A percentile compares a stretch with the other conserved stretches of the same genome.
phyloP scores from a whole-genome alignment of 1,140 invertebrate species.

The Drosophila subobscura region DNA sequence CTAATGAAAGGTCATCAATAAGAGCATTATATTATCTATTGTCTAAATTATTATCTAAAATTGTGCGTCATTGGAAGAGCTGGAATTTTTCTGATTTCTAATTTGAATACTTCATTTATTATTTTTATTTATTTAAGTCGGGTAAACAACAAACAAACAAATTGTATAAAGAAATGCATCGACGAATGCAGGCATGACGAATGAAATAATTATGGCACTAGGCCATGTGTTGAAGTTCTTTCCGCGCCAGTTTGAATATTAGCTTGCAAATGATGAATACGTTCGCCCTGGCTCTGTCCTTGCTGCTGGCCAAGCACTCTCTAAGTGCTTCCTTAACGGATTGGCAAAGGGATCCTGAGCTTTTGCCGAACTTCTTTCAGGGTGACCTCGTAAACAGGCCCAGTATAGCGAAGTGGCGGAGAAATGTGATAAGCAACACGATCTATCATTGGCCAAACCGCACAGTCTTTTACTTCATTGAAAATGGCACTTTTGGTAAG shows the following conservation, averaged over 20 bases:
- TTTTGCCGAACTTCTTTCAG: constrained; percentile 17
- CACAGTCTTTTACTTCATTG: constrained; percentile 86
- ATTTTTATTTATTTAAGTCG: too few species aligned
- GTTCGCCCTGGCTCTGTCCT: not conserved
- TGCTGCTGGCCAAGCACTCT: not conserved
- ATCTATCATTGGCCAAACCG: constrained; percentile 86
- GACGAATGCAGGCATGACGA: constrained; percentile 1
- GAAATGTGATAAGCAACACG: constrained; percentile 86
- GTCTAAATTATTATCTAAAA: not conserved
- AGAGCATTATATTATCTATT: not conserved
- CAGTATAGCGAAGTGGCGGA: accelerated
- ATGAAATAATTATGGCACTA: too few species aligned
- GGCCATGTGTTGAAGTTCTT: too few species aligned
- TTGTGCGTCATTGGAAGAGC: not conserved
- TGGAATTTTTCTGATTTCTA: too few species aligned
- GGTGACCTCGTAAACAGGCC: constrained; percentile 34
- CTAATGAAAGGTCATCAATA: not conserved
- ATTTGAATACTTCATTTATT: too few species aligned
- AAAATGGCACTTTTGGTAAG: constrained; percentile 63
- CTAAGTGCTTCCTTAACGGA: not conserved
- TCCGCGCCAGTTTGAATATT: not conserved
- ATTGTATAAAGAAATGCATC: not conserved
- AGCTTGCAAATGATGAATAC: not conserved
- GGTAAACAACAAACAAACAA: not conserved
- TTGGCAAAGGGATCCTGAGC: constrained; percentile 33